Conservation (phyloP, 2,797 vertebrate genomes). For the Enteromius trimaculatus region DNA sequence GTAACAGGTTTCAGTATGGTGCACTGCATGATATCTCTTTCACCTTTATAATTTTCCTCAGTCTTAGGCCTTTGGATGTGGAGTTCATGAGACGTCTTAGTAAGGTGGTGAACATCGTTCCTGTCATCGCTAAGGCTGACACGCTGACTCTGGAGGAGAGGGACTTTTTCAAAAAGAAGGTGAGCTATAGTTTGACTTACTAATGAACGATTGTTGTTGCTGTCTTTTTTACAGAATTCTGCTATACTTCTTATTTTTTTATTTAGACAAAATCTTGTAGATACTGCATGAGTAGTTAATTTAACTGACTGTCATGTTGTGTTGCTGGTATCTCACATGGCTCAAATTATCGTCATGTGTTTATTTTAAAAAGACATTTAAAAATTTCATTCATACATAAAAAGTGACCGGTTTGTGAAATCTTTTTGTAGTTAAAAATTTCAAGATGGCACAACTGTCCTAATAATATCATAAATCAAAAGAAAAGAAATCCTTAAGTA, state of each 20-base stretch:
- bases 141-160: conserved; percentile 96
- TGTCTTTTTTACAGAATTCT: background rate
- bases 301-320: background rate
- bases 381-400: background rate
- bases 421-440: background rate
- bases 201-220: background rate
- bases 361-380: background rate
- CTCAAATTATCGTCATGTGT: background rate
- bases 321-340: background rate
- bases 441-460: background rate
- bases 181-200: conserved; percentile 58
- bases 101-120: conserved; percentile 98
- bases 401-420: background rate
- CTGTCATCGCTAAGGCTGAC: conserved; percentile 96
- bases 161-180: conserved; percentile 95
- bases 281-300: background rate
- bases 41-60: conserved; percentile 61
- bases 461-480: background rate
- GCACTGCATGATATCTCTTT: background rate
- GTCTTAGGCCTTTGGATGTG: conserved; percentile 93
- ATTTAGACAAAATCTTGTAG: background rate
- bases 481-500: background rate
- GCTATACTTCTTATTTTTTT: background rate
- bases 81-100: conserved; percentile 98
- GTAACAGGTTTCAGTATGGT: background rate